Evolutionary conservation across 2,888 invertebrate genomes (phyloP), one percentile per base, ranked within the genome.

Genomic region (Icerya purchasi): DNA sequence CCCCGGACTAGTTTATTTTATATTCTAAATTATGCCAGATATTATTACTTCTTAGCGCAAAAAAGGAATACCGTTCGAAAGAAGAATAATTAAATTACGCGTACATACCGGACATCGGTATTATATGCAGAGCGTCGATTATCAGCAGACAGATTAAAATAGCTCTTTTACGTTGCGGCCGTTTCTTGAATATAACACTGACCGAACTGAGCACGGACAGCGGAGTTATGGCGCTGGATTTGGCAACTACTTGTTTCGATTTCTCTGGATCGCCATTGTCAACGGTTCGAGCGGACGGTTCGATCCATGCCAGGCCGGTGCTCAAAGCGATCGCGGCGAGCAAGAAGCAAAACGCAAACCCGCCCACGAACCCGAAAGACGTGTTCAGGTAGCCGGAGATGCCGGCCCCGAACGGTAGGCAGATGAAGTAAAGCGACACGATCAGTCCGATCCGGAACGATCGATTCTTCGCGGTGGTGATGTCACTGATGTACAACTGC

Each of bases 351-450:
- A 59, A 3, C 22, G 51, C 20, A 21, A 54, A 59, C 36, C 23
- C 50, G 24, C 50, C 50, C 20, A 51, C 50, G 21, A 59, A 59
- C 8, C 59, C 59, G 3, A 59, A n/a, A 50, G 25, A n/a, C 2
- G 50, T 54, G 19, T 54, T n/a, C 19, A 59, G 3, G 24, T 55
- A 51, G 18, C 59, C 59, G 20, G 24, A 22, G 8, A 50, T 8
- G 21, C 55, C 55, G 3, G 50, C 21, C 3, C 55, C 55, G 8
- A 59, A 14, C n/a, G 24, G 55, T 20, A 24, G 19, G 19, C 55
- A 54, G 8, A 59, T 2, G 2, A 50, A 23, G n/a, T 58, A 22
- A 14, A 58, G 22, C n/a, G 53, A 52, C n/a, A 25, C 24, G 18
- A 58, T 21, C 10, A 58, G 21, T 3, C 25, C 53, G 21, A 58